phyloP scores from a whole-genome alignment of 2,797 vertebrate genomes.

The Lacerta agilis region DNA sequence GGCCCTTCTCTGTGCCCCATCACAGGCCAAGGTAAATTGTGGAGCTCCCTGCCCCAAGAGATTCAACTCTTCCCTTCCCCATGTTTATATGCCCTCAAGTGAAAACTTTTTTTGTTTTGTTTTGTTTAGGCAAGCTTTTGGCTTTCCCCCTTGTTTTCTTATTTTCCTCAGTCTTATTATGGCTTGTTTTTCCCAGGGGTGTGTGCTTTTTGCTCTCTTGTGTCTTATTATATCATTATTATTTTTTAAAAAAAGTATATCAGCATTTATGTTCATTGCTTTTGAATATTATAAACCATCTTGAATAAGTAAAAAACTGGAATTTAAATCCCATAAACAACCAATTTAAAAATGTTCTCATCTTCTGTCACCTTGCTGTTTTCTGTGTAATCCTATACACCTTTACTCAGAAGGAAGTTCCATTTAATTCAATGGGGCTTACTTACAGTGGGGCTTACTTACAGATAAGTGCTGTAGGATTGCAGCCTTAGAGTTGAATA shows the following conservation, averaged over 20 bases:
- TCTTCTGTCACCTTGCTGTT: neutral
- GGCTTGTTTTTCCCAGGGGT: no score
- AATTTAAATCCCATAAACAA: neutral
- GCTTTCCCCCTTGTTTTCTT: neutral
- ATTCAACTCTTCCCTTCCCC: neutral
- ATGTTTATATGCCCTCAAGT: no score
- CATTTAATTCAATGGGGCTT: neutral
- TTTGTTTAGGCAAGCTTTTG: no score
- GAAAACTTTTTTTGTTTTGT: no score
- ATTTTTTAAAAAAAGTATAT: no score
- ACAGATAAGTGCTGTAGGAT: neutral
- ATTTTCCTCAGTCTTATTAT: no score
- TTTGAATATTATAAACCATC: no score
- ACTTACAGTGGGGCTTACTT: neutral
- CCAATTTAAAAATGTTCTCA: neutral
- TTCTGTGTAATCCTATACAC: neutral
- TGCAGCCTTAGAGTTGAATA: neutral
- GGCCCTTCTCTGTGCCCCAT: neutral
- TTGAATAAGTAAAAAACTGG: neutral
- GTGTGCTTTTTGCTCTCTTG: no score
- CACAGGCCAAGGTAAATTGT: neutral
- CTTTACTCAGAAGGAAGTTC: neutral
- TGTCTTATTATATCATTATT: no score
- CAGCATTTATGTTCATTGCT: no score
- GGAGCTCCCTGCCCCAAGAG: neutral